A percentile compares a stretch with the other conserved stretches of the same genome.
These are phyloP conservation scores for Tetrao urogallus DNA, from an alignment of 2,113 vertebrate genomes.

Conservation along the genomic window DNA sequence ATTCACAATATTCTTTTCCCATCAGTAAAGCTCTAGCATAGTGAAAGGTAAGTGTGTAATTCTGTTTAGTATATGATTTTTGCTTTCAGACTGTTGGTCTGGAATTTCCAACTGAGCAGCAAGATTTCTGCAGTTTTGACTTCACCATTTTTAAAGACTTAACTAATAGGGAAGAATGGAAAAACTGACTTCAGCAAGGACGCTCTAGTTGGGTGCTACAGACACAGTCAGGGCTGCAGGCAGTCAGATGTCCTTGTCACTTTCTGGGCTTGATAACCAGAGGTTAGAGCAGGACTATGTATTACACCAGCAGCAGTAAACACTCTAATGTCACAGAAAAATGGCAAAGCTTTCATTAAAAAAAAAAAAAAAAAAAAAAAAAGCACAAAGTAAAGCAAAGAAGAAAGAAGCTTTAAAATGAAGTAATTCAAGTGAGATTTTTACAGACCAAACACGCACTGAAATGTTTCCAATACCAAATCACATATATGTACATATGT, in stretches of 20 bases:
- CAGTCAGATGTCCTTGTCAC: conserved; percentile 34
- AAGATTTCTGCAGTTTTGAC: not conserved
- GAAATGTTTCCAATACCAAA: not conserved
- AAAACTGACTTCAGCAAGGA: conserved; percentile 27
- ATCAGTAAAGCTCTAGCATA: not conserved
- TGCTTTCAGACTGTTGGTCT: not conserved
- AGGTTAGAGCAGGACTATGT: not conserved
- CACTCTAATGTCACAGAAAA: not conserved
- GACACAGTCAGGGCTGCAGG: not conserved
- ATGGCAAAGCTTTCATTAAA: not conserved
- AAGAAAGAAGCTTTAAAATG: not conserved
- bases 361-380: not conserved
- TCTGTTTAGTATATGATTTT: not conserved
- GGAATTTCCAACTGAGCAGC: not conserved
- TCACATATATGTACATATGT: not conserved
- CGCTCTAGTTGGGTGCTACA: not conserved
- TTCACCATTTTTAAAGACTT: not conserved
- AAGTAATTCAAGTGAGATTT: not conserved
- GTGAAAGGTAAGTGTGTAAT: not conserved
- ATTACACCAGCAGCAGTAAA: not conserved
- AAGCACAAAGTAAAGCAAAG: not conserved
- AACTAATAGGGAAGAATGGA: not conserved
- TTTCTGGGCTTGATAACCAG: not conserved
- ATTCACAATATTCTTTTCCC: not conserved
- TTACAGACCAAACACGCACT: not conserved